Evolutionary conservation across 2,113 vertebrate genomes (phyloP), one percentile per base, ranked within the genome.

Genomic region (Nerophis ophidion): DNA sequence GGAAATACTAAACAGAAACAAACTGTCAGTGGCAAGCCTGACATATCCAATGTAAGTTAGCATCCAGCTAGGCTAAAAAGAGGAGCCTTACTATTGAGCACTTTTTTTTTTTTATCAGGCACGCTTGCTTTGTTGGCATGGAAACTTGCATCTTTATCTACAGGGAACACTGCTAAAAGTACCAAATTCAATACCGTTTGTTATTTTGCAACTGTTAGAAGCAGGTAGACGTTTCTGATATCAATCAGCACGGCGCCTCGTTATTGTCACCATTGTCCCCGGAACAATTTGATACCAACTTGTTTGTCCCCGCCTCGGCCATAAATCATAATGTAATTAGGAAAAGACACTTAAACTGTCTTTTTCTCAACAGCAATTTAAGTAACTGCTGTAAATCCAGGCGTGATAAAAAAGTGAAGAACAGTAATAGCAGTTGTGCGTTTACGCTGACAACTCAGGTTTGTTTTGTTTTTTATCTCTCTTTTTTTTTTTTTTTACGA

Each of bases 251-350:
- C 2, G 3, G 36, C 17, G 53, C 53, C 53, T 60, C 86, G 81
- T 91, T 84, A 90, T 93, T 76, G 7, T 90, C 26, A 26, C 26
- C 26, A 26, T 84, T 12, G 33, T 58, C 47, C 85, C 83, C 87
- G 87, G 86, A 89, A 90, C 85, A 80, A 87, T 89, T 88, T 82
- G 87, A 88, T 87, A 87, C 89, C 88, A 88, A 89, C 89, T 89
- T 90, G 91, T 93, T 92, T 90, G 91, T 95, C 76, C 75, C 90
- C 86, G 88, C 89, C 91, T 89, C 87, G 87, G 91, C 91, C 90
- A 93, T 97, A 97, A 96, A 99, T 96, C 92, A 93, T 91, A 86
- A 91, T 86, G 81, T 95, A 92, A 98, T 98, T 98, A 99, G 97
- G 96, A 96, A 91, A 62, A 91, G 94, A 95, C 93, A 92, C 92